Conservation (phyloP, 2,113 vertebrate genomes). For the Sakesphorus luctuosus region DNA sequence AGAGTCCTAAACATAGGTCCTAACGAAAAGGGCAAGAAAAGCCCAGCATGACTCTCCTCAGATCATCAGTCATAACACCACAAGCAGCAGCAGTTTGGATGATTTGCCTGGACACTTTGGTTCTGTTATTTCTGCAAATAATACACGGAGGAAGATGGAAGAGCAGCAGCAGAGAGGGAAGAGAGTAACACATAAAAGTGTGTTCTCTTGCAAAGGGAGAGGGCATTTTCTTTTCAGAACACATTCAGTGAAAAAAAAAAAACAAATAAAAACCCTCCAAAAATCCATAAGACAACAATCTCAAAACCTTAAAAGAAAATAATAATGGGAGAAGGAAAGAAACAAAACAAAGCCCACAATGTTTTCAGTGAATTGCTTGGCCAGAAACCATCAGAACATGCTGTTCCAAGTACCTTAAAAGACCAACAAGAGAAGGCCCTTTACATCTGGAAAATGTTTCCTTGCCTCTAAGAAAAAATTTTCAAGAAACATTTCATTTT, state of each 20-base stretch:
- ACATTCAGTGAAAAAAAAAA: rapidly evolving
- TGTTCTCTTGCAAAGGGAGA: background rate
- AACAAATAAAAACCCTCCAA: background rate
- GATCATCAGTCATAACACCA: background rate
- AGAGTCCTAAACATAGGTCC: background rate
- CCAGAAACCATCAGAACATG: background rate
- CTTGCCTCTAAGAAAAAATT: background rate
- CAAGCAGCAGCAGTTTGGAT: background rate
- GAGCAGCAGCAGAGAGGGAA: background rate
- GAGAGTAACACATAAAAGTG: rapidly evolving
- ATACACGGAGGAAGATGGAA: background rate
- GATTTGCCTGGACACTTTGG: background rate
- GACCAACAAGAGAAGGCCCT: background rate
- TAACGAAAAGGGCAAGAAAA: background rate
- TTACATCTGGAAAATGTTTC: background rate
- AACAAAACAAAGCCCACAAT: background rate
- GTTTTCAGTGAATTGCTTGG: background rate
- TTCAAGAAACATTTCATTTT: background rate
- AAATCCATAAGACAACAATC: background rate
- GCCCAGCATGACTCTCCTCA: background rate
- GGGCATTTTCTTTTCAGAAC: background rate
- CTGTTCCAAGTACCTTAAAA: background rate
- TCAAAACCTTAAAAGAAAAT: background rate
- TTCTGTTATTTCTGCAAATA: background rate
- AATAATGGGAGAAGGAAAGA: background rate